phyloP scores from a whole-genome alignment of 2,113 vertebrate genomes.

The Nannospalax galili region DNA sequence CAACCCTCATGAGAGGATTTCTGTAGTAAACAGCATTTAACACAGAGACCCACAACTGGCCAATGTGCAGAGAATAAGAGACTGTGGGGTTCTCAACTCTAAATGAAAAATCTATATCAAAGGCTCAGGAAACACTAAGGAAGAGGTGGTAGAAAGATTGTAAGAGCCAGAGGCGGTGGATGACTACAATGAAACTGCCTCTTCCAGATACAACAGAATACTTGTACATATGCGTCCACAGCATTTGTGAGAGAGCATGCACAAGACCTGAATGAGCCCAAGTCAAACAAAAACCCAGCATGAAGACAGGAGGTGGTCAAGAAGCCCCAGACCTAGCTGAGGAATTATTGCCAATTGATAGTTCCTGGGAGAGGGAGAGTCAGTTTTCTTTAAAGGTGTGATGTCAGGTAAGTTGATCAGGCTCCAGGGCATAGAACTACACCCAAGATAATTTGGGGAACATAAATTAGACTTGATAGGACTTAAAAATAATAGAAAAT shows the following conservation, averaged over 20 bases:
- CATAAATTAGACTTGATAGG: too few relatives aligned
- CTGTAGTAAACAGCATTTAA: not conserved
- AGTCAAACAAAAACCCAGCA: not conserved
- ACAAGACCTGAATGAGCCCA: not conserved
- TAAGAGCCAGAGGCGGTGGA: not conserved
- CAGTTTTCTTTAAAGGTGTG: too few relatives aligned
- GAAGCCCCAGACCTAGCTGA: not conserved
- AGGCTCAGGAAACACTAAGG: not conserved
- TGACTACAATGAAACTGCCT: not conserved
- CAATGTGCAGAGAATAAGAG: not conserved
- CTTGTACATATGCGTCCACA: not conserved
- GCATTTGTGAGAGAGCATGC: not conserved
- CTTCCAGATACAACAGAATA: not conserved
- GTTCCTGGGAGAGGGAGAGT: not conserved
- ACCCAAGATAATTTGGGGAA: too few relatives aligned
- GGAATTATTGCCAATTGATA: not conserved
- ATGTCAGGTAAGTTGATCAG: too few relatives aligned
- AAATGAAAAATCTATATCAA: not conserved
- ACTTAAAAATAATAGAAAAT: not conserved
- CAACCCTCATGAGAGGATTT: not conserved
- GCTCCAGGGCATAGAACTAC: too few relatives aligned
- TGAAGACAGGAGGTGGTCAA: not conserved
- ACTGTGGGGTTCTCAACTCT: not conserved
- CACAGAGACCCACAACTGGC: not conserved
- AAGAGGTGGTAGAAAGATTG: not conserved